Evolutionary conservation across 2,113 vertebrate genomes (phyloP).

Genomic region (Oceanites oceanicus): DNA sequence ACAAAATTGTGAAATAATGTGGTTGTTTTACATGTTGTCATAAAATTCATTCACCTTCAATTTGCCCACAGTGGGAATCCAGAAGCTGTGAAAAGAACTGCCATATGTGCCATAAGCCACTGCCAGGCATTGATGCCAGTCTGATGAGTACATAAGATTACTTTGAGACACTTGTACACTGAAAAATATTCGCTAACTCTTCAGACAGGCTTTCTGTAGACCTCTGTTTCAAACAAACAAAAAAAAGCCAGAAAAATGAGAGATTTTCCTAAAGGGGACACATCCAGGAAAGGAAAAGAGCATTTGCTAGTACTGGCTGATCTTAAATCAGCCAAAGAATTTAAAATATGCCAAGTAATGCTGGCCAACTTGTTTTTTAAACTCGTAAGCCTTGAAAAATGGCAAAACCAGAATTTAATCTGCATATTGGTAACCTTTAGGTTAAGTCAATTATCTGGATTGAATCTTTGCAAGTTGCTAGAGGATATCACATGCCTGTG

Average conservation of each 20-base stretch:
- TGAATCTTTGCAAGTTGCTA: not conserved
- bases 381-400: not conserved
- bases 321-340: conserved; percentile 7
- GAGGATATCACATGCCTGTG: not conserved
- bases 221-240: not conserved
- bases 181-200: not conserved
- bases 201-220: not conserved
- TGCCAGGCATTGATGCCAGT: not conserved
- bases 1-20: not conserved
- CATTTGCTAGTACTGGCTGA: conserved; percentile 10
- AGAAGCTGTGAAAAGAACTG: not conserved
- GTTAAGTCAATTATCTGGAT: not conserved
- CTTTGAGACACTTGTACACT: not conserved
- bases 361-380: not conserved
- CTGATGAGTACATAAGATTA: not conserved
- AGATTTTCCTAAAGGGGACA: not conserved
- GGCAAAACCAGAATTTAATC: not conserved
- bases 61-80: not conserved
- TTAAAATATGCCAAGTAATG: conserved; percentile 7
- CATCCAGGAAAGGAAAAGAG: conserved; percentile 3
- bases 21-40: not conserved
- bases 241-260: not conserved
- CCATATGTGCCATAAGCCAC: not conserved
- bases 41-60: not conserved
- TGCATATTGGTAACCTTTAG: not conserved